A percentile compares a stretch with the other conserved stretches of the same genome.
phyloP scores from a whole-genome alignment of 2,888 invertebrate species.

The Tenthredo distinguenda region DNA sequence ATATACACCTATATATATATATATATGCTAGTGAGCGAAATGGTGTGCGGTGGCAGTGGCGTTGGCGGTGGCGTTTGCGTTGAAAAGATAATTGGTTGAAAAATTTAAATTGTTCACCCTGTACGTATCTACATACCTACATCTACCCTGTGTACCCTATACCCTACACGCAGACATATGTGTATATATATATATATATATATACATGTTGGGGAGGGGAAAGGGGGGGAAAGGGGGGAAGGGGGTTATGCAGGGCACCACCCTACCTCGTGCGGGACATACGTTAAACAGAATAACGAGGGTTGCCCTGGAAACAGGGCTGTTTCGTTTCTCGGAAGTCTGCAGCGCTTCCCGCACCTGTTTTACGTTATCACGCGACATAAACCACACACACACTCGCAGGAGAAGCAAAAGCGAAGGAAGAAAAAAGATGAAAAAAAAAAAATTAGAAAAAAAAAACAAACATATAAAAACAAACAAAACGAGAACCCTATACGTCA shows the following conservation, averaged over 20 bases:
- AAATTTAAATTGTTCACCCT: conserved; percentile 24
- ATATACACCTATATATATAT: no score
- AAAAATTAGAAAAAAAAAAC: not conserved
- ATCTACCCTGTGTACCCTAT: not conserved
- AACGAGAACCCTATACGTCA: not conserved
- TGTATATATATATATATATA: not conserved
- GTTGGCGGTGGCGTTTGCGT: conserved; percentile 1
- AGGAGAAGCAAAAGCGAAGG: not conserved
- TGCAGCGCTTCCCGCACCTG: conserved; percentile 21
- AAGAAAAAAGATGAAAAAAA: not conserved
- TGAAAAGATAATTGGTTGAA: conserved; percentile 29
- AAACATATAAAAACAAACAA: not conserved
- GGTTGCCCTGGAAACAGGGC: conserved; percentile 42
- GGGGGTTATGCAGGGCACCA: not conserved
- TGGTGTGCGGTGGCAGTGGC: not conserved
- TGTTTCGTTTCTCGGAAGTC: conserved; percentile 37
- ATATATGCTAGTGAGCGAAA: no score
- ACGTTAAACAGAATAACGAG: conserved; percentile 36
- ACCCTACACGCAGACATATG: not conserved
- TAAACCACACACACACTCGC: conserved; percentile 27
- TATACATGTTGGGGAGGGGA: no score
- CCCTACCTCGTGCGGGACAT: conserved; percentile 12
- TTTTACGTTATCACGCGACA: conserved; percentile 20
- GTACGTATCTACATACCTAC: not conserved
- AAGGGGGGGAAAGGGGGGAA: no score